Conservation (phyloP, 1,140 invertebrate species). For the Nasonia vitripennis region DNA sequence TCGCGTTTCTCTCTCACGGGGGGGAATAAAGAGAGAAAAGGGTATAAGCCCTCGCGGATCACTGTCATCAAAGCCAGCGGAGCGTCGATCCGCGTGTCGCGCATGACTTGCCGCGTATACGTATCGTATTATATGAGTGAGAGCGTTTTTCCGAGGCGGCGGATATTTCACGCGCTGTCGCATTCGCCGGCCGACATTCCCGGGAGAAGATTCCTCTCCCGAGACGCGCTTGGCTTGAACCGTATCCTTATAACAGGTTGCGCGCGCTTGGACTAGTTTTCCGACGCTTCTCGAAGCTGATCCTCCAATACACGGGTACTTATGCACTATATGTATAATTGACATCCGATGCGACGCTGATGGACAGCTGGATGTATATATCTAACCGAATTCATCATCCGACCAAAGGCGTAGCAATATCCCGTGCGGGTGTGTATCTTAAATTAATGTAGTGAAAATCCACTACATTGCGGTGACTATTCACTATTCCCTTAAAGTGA, state of each 20-base stretch:
- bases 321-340: too few relatives aligned
- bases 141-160: slow-evolving; percentile 33
- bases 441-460: too few relatives aligned
- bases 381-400: too few relatives aligned
- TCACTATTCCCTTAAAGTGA: too few relatives aligned
- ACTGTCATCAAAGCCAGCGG: slow-evolving; percentile 29
- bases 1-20: too few relatives aligned
- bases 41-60: not conserved
- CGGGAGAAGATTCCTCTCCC: slow-evolving; percentile 1
- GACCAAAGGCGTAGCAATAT: not conserved
- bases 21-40: not conserved
- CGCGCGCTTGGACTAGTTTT: slow-evolving; percentile 32
- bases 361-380: too few relatives aligned
- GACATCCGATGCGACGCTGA: too few relatives aligned
- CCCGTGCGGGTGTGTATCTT: not conserved
- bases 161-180: slow-evolving; percentile 68
- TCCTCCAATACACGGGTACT: too few relatives aligned
- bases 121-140: not conserved
- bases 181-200: slow-evolving; percentile 56
- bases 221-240: slow-evolving; percentile 27
- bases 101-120: not conserved
- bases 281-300: not conserved
- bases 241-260: not conserved
- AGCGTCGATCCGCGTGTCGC: not conserved
- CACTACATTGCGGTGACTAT: too few relatives aligned